Percentiles rank a stretch among this genome's conserved stretches.
Evolutionary conservation across 2,888 invertebrate genomes (phyloP).

Genomic region (Pachymerium ferrugineum): DNA sequence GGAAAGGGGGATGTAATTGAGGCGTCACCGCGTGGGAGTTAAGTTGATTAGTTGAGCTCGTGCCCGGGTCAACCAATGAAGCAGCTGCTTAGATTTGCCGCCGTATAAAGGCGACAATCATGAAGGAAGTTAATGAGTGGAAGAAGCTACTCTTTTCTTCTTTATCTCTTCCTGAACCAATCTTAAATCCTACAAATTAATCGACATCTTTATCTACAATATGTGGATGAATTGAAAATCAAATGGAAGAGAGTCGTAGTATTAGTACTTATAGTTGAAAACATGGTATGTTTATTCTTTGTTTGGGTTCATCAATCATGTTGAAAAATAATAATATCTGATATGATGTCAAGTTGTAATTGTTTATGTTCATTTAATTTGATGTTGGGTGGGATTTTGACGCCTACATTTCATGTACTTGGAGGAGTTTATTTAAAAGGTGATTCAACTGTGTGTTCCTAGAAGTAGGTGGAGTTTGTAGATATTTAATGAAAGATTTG

Average conservation of each 20-base stretch:
- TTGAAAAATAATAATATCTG: too few relatives aligned
- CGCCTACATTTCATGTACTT: too few relatives aligned
- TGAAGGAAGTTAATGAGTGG: slow-evolving; percentile 14
- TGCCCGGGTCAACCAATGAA: slow-evolving; percentile 17
- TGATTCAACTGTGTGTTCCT: background rate
- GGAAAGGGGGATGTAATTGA: slow-evolving; percentile 12
- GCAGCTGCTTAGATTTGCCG: background rate
- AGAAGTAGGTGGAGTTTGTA: background rate
- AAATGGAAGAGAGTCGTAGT: too few relatives aligned
- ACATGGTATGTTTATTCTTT: too few relatives aligned
- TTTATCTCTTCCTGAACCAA: background rate
- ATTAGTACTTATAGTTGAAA: too few relatives aligned
- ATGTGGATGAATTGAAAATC: too few relatives aligned
- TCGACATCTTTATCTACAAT: background rate
- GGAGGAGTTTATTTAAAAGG: background rate
- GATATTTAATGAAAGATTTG: background rate
- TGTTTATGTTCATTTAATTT: too few relatives aligned
- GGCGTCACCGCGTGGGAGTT: slow-evolving; percentile 1
- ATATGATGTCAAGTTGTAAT: too few relatives aligned
- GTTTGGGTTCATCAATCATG: too few relatives aligned
- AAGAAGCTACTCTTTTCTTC: background rate
- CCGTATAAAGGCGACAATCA: slow-evolving; percentile 9
- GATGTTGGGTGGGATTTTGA: too few relatives aligned
- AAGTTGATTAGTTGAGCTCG: slow-evolving; percentile 18
- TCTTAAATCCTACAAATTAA: background rate